Base-by-base conservation (phyloP, 1,140 invertebrate species). In the Leptinotarsa lineolata region DNA sequence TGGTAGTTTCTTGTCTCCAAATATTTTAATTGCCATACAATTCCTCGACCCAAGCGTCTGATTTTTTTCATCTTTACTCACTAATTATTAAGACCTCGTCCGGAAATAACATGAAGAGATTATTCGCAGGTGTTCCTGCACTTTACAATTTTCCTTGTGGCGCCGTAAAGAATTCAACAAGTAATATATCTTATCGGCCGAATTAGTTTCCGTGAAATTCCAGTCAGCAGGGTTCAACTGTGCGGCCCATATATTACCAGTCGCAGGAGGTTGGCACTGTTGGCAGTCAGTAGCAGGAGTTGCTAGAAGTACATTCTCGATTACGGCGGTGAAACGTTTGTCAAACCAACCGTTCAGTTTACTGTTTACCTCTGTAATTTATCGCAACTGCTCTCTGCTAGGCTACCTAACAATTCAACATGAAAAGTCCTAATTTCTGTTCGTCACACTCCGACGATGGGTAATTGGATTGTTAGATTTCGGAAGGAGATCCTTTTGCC, bases 131-230 rank as follows among this genome's bases (percentile, higher is more conserved):
- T 54, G n/a, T 54, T 15, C n/a, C 48, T 54, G 16, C 48, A 18
- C 48, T 54, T 54, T n/a, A 54, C 15, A 54, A 54, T 54, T 15
- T 54, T 54, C 48, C 48, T 39, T 8, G 48, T 18, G 15, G 48
- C 48, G 15, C 48, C 48, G n/a, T 54, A 5, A 54, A 54, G 48
- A 16, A 54, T n/a, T 54, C 48, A 54, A 54, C 48, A 54, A 54
- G 48, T 54, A 54, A 54, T 54, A 54, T 54, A 54, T 54, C 48
- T 54, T 54, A 54, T 54, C n/a, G 48, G 48, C 30, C 15, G 16
- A 54, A 54, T 54, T 54, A 54, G 48, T 54, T 54, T 54, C 48
- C 48, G 48, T 54, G 48, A 54, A 54, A 54, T 54, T 54, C n/a
- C 48, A 54, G 48, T 54, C 48, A 54, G 48, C 48, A 54, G 48